Evolutionary conservation across 2,888 invertebrate species (phyloP).

Genomic region (Eudemis profundana): DNA sequence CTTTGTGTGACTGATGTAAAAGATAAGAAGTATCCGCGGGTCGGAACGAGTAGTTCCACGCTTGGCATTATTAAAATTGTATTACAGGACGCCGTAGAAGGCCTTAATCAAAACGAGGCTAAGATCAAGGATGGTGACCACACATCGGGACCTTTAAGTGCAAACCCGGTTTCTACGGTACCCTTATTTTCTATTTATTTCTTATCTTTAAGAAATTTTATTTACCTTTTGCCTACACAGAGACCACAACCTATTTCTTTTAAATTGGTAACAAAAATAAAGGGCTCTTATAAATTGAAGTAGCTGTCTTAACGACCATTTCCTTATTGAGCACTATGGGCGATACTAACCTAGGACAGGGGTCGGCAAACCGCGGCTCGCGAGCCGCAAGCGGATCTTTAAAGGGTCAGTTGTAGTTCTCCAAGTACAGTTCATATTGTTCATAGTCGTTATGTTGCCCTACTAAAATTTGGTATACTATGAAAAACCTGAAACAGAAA

Average conservation of each 20-base stretch:
- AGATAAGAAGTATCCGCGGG: slow-evolving; percentile 18
- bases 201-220: slow-evolving; percentile 34
- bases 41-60: slow-evolving; percentile 54
- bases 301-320: not conserved
- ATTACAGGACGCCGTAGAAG: slow-evolving; percentile 77
- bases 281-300: not conserved
- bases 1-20: slow-evolving; percentile 25
- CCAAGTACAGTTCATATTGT: no score
- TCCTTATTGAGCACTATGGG: not conserved
- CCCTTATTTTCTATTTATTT: slow-evolving; percentile 48
- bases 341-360: not conserved
- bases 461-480: no score
- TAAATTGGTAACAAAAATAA: slow-evolving; percentile 2
- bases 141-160: slow-evolving; percentile 59
- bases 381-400: no score
- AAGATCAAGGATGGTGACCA: slow-evolving; percentile 71
- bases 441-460: no score
- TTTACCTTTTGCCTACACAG: slow-evolving; percentile 28
- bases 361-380: no score
- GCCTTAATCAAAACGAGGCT: slow-evolving; percentile 68
- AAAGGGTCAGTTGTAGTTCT: no score
- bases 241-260: slow-evolving; percentile 1
- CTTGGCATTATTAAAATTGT: slow-evolving; percentile 74
- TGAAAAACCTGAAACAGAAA: no score
- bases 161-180: slow-evolving; percentile 64